Percentiles rank a stretch among this genome's conserved stretches.
Conservation (phyloP, 2,888 invertebrate species). For the Griposia aprilina region DNA sequence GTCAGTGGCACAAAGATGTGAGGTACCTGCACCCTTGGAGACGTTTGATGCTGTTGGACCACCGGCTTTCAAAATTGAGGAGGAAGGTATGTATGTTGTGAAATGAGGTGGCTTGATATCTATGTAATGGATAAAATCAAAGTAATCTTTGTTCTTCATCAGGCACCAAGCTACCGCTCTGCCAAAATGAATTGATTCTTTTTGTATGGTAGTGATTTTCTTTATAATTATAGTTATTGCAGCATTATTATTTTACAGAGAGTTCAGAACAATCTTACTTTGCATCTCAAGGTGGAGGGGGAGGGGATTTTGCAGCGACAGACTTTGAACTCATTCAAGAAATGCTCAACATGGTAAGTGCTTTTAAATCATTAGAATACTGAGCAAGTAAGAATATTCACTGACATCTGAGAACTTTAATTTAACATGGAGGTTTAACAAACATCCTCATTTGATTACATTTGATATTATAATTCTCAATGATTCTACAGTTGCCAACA, state of each 20-base stretch:
- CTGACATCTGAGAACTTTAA: background rate
- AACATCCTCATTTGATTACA: background rate
- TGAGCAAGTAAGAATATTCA: background rate
- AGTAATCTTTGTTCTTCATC: background rate
- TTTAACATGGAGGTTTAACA: background rate
- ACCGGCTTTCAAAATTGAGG: constrained; percentile 62
- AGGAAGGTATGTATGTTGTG: constrained; percentile 72
- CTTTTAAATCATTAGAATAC: constrained; percentile 10
- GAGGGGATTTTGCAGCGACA: constrained; percentile 68
- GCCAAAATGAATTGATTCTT: background rate
- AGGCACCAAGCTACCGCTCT: too few relatives aligned
- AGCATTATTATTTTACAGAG: constrained; percentile 70
- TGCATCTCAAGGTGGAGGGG: constrained; percentile 62
- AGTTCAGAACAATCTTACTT: constrained; percentile 75
- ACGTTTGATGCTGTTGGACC: constrained; percentile 68
- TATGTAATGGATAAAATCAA: background rate
- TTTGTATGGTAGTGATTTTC: background rate
- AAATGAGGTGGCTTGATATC: background rate
- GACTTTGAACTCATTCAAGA: constrained; percentile 76
- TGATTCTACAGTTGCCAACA: background rate
- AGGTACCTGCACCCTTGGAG: constrained; percentile 70
- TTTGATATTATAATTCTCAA: background rate
- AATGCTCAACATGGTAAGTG: constrained; percentile 78
- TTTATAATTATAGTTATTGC: background rate
- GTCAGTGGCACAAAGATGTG: constrained; percentile 77